Conservation (phyloP, 1,140 invertebrate species). For the Cepaea nemoralis region DNA sequence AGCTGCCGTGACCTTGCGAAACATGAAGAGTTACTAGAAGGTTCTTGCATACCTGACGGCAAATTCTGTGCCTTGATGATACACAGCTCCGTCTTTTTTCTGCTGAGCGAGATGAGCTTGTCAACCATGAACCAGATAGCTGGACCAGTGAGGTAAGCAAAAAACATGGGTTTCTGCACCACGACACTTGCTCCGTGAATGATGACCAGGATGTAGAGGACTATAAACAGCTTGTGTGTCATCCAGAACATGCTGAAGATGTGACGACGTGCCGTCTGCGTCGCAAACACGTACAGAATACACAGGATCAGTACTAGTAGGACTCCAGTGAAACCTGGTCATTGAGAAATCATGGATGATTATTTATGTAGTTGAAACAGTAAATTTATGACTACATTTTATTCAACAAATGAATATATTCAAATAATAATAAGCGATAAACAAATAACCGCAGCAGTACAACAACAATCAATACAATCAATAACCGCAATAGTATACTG, state of each 20-base stretch:
- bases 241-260: conserved; percentile 84
- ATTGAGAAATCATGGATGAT: too few species aligned
- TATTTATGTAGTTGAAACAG: too few species aligned
- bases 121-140: conserved; percentile 91
- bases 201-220: conserved; percentile 89
- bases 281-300: conserved; percentile 97
- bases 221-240: conserved; percentile 93
- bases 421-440: too few species aligned
- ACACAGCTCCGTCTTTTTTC: conserved; percentile 84
- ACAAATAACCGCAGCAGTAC: too few species aligned
- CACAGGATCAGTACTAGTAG: conserved; percentile 89
- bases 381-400: too few species aligned
- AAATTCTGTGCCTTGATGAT: conserved; percentile 95
- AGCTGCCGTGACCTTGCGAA: too few species aligned
- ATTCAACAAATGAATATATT: too few species aligned
- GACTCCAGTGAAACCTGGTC: conserved; percentile 91
- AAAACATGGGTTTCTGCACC: conserved; percentile 85
- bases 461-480: too few species aligned
- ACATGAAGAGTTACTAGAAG: too few species aligned
- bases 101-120: conserved; percentile 86
- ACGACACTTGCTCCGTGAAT: conserved; percentile 95
- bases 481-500: too few species aligned
- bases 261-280: conserved; percentile 92
- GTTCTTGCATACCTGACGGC: conserved; percentile 82
- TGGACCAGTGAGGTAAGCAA: conserved; percentile 95